These are phyloP conservation scores for Melanostoma scalare DNA, from an alignment of 2,888 invertebrate genomes.

Conservation along the genomic window DNA sequence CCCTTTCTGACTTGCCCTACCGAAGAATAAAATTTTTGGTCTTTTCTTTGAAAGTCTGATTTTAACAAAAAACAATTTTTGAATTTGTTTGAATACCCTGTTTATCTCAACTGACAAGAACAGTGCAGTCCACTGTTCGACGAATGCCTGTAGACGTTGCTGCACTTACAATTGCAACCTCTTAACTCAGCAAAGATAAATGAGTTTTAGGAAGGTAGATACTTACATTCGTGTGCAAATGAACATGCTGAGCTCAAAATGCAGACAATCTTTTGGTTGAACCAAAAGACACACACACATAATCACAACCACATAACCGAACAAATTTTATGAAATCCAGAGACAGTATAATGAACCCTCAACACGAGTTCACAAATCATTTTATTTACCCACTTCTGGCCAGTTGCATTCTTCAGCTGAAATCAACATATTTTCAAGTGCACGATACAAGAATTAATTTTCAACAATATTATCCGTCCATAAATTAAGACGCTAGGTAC, in stretches of 20 bases:
- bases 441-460: constrained; percentile 60
- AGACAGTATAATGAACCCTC: constrained; percentile 43
- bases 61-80: not conserved
- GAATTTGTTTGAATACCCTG: not conserved
- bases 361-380: constrained; percentile 59
- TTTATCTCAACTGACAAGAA: not conserved
- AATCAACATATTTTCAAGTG: constrained; percentile 44
- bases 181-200: constrained; percentile 45
- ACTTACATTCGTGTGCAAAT: not conserved
- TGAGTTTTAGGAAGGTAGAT: constrained; percentile 12
- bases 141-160: constrained; percentile 34
- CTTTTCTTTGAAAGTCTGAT: too few species aligned
- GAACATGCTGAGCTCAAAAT: not conserved
- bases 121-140: constrained; percentile 36
- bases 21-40: too few species aligned
- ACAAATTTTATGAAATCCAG: not conserved
- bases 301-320: too few species aligned
- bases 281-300: not conserved
- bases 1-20: too few species aligned
- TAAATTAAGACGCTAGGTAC: constrained; percentile 38
- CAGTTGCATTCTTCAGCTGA: constrained; percentile 45
- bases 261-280: constrained; percentile 3
- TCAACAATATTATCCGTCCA: constrained; percentile 53
- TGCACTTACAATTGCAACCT: constrained; percentile 30
- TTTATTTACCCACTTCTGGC: constrained; percentile 6